phyloP scores from a whole-genome alignment of 2,888 invertebrate genomes.

The Troides helena region DNA sequence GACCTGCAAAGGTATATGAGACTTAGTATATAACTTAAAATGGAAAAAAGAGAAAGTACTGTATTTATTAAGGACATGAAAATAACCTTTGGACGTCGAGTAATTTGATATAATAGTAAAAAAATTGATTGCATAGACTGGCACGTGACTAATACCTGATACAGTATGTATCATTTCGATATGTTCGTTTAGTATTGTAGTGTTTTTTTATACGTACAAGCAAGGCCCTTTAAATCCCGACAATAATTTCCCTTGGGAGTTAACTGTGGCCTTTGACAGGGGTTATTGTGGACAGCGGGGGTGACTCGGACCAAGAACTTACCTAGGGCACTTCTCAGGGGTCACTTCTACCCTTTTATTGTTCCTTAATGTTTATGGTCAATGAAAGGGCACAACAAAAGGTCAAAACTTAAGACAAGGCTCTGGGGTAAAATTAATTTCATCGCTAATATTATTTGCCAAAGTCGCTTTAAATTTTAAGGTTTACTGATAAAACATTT shows the following conservation, averaged over 20 bases:
- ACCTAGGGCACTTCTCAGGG: slow-evolving; percentile 61
- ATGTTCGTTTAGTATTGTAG: slow-evolving; percentile 66
- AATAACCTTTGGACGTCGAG: neutral
- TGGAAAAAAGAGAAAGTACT: neutral
- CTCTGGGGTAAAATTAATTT: slow-evolving; percentile 50
- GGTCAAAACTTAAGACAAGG: slow-evolving; percentile 56
- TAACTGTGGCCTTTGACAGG: slow-evolving; percentile 73
- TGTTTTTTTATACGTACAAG: slow-evolving; percentile 72
- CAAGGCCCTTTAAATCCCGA: slow-evolving; percentile 80
- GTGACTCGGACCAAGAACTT: slow-evolving; percentile 66
- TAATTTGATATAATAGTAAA: slow-evolving; percentile 38
- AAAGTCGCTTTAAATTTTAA: neutral
- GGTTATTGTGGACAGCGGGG: slow-evolving; percentile 72
- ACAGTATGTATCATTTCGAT: slow-evolving; percentile 47
- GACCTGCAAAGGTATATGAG: neutral
- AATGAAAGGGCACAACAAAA: slow-evolving; percentile 69
- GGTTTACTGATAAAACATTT: neutral
- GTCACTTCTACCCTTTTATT: slow-evolving; percentile 73
- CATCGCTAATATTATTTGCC: neutral
- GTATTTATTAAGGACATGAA: neutral
- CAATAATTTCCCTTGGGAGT: slow-evolving; percentile 79
- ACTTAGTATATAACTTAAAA: neutral
- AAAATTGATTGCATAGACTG: slow-evolving; percentile 30
- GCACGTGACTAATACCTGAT: slow-evolving; percentile 67
- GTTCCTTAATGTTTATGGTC: slow-evolving; percentile 77